Evolutionary conservation across 2,888 invertebrate species (phyloP).

Genomic region (Sericinus montela): DNA sequence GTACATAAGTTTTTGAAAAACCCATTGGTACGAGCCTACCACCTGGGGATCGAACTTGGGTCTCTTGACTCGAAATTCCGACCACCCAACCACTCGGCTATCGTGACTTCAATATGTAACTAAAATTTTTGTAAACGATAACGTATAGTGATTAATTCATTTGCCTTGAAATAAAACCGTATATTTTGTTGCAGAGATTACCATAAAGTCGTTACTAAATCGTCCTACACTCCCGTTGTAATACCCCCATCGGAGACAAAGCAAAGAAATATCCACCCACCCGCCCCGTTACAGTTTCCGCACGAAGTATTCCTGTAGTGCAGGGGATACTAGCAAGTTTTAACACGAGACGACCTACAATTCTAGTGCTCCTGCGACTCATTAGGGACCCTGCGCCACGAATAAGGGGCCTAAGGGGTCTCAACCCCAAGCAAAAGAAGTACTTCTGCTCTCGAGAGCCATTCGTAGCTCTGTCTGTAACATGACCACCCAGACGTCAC

Average conservation of each 20-base stretch:
- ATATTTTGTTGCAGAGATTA: slow-evolving; percentile 14
- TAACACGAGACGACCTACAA: slow-evolving; percentile 70
- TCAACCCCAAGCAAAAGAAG: slow-evolving; percentile 61
- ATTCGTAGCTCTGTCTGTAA: slow-evolving; percentile 57
- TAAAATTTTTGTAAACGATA: too few species aligned
- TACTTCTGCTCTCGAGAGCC: slow-evolving; percentile 60
- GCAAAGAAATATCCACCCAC: slow-evolving; percentile 59
- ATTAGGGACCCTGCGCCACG: slow-evolving; percentile 62
- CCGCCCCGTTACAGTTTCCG: slow-evolving; percentile 52
- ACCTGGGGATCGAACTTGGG: too few species aligned
- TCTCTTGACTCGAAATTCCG: too few species aligned
- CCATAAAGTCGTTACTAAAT: slow-evolving; percentile 31
- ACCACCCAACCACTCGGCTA: too few species aligned
- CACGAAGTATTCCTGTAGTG: slow-evolving; percentile 60
- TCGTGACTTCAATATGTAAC: too few species aligned
- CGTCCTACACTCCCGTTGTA: slow-evolving; percentile 38
- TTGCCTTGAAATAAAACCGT: background rate
- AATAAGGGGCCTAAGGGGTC: slow-evolving; percentile 60
- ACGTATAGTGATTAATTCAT: slow-evolving; percentile 25
- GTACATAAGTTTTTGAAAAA: too few species aligned
- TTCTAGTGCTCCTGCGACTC: slow-evolving; percentile 77
- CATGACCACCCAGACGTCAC: slow-evolving; percentile 35
- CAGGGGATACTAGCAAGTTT: slow-evolving; percentile 59
- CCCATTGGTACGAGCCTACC: too few species aligned
- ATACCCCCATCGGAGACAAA: slow-evolving; percentile 30